Conservation (phyloP, 1,140 invertebrate species). For the Caerostris extrusa region DNA sequence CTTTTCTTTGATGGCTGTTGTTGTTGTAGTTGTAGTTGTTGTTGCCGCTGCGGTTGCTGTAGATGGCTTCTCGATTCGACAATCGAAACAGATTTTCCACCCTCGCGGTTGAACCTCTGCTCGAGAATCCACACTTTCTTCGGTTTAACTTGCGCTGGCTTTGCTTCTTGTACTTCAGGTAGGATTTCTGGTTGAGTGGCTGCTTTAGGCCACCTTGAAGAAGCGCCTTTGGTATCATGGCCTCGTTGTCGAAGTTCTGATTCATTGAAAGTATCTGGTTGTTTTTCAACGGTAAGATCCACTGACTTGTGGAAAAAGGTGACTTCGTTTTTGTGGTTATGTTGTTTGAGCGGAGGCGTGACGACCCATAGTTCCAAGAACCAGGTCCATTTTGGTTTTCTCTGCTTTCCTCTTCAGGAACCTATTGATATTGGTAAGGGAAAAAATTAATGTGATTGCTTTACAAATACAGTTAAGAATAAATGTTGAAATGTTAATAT, state of each 20-base stretch:
- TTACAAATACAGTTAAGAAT: background rate
- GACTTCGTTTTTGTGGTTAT: slow-evolving; percentile 59
- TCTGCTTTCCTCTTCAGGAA: slow-evolving; percentile 66
- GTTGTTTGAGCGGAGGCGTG: slow-evolving; percentile 53
- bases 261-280: slow-evolving; percentile 45
- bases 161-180: background rate
- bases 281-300: slow-evolving; percentile 73
- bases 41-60: too few species aligned
- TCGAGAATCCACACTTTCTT: slow-evolving; percentile 55
- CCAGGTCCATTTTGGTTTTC: slow-evolving; percentile 66
- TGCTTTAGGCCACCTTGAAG: slow-evolving; percentile 63
- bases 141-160: slow-evolving; percentile 17
- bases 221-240: slow-evolving; percentile 36
- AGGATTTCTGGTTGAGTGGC: background rate
- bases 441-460: background rate
- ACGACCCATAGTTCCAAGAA: slow-evolving; percentile 61
- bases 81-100: slow-evolving; percentile 49
- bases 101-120: slow-evolving; percentile 69
- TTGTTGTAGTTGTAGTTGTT: background rate
- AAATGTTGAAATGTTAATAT: too few species aligned
- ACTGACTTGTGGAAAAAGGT: slow-evolving; percentile 65
- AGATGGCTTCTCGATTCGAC: slow-evolving; percentile 30
- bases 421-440: background rate
- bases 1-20: background rate
- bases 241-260: slow-evolving; percentile 23